Evolutionary conservation across 2,113 vertebrate species (phyloP).

Genomic region (Lampris incognitus): DNA sequence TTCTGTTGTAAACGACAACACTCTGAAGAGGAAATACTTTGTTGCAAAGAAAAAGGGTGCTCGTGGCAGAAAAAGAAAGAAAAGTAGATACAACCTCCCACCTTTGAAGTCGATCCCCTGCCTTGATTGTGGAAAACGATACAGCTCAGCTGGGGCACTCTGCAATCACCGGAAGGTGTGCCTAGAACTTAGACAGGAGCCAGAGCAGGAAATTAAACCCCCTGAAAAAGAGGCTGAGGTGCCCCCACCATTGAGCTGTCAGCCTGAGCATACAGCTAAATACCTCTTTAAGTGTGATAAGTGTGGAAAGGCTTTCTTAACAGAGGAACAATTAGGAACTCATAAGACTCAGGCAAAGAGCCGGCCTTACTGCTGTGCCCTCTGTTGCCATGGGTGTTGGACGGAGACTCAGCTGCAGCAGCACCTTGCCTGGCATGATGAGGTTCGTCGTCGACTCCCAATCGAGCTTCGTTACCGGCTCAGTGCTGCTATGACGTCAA

Average conservation of each 20-base stretch:
- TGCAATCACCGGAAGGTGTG: conserved; percentile 58
- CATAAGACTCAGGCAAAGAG: conserved; percentile 76
- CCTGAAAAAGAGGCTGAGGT: conserved; percentile 39
- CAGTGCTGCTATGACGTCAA: conserved; percentile 58
- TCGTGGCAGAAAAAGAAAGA: conserved; percentile 10
- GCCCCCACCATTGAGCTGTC: conserved; percentile 7
- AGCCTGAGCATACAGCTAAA: conserved; percentile 57
- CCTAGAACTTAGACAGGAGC: conserved; percentile 19
- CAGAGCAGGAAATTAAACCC: conserved; percentile 36
- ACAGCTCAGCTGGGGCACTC: conserved; percentile 47
- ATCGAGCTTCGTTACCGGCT: conserved; percentile 80
- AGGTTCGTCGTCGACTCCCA: conserved; percentile 80
- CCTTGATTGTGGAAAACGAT: conserved; percentile 51
- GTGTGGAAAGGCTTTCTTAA: conserved; percentile 83
- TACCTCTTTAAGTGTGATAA: conserved; percentile 82
- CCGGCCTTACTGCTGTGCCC: conserved; percentile 77
- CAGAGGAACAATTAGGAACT: conserved; percentile 65
- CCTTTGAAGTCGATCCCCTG: conserved; percentile 39
- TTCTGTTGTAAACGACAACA: background rate
- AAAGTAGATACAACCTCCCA: background rate
- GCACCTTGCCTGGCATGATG: conserved; percentile 83
- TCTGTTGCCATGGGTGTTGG: conserved; percentile 84
- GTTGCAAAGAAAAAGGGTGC: conserved; percentile 3
- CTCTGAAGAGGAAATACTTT: background rate
- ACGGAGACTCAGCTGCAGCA: conserved; percentile 81